Evolutionary conservation across 2,797 vertebrate species (phyloP), one percentile per base, ranked within the genome.

Genomic region (Alfaro cultratus): DNA sequence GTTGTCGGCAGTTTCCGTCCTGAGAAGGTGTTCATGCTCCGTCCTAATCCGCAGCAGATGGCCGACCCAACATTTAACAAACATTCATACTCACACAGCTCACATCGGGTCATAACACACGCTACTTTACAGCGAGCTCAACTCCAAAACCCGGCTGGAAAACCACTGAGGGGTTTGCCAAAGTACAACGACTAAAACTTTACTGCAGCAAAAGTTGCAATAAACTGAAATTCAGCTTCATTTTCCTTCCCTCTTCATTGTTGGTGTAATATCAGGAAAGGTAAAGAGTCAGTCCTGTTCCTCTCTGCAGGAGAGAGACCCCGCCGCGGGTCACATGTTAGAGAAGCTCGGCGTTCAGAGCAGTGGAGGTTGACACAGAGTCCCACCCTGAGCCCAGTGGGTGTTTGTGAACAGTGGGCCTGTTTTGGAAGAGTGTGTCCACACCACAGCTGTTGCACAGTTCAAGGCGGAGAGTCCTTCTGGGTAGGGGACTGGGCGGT

Each of bases 401-500:
- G 88, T 94, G 94, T 94, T 94, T 94, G 87, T 89, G 93, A 94
- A 94, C 93, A 94, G 93, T 94, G 91, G 92, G 90, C 84, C 87
- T 93, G 91, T 94, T 94, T 93, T 92, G 91, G 90, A 92, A 93
- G 92, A 92, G 81, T 83, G 90, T 88, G 91, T 94, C 92, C 92
- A 85, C 91, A 87, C 90, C 90, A 91, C 95, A 96, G 95, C 95
- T 96, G 95, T 93, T 94, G 92, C 93, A 93, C 89, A 93, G 92
- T 93, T 96, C 92, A 93, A 95, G 93, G 90, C 90, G 75, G 93
- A 92, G 93, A 94, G 93, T 94, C 94, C 92, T 95, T 93, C 88
- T 91, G 93, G 93, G 93, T 88, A 92, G 88, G 91, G 91, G 92
- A 91, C 91, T 87, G 93, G 93, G 94, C 93, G 92, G 93, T 93